Conservation (phyloP, 2,113 vertebrate genomes). For the Pongo abelii region DNA sequence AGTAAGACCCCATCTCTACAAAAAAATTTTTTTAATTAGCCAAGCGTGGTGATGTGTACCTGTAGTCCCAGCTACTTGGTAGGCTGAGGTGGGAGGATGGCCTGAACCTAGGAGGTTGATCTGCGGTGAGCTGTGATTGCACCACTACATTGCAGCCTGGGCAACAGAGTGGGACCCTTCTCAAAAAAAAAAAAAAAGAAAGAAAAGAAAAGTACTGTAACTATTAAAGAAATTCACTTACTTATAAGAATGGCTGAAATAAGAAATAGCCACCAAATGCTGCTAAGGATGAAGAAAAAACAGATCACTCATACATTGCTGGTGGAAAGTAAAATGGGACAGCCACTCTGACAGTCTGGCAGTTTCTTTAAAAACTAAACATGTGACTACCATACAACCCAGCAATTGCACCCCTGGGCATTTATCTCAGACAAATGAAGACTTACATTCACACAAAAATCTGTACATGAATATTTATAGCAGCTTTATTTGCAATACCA, state of each 20-base stretch:
- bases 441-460: background rate
- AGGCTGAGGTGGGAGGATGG: too few relatives aligned
- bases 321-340: background rate
- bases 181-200: too few relatives aligned
- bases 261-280: background rate
- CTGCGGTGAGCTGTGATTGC: too few relatives aligned
- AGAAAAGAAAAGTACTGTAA: background rate
- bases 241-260: background rate
- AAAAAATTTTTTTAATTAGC: too few relatives aligned
- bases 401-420: background rate
- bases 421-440: constrained; percentile 1
- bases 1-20: too few relatives aligned
- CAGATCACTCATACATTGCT: background rate
- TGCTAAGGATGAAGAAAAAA: background rate
- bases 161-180: too few relatives aligned
- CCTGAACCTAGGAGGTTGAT: too few relatives aligned
- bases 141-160: too few relatives aligned
- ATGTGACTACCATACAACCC: background rate
- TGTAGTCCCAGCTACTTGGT: too few relatives aligned
- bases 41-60: too few relatives aligned
- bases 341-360: background rate
- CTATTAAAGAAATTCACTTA: background rate
- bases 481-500: constrained; percentile 16
- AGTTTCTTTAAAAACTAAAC: constrained; percentile 4
- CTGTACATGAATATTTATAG: background rate